Conservation (phyloP, 2,888 invertebrate genomes). For the Tridacna crocea region DNA sequence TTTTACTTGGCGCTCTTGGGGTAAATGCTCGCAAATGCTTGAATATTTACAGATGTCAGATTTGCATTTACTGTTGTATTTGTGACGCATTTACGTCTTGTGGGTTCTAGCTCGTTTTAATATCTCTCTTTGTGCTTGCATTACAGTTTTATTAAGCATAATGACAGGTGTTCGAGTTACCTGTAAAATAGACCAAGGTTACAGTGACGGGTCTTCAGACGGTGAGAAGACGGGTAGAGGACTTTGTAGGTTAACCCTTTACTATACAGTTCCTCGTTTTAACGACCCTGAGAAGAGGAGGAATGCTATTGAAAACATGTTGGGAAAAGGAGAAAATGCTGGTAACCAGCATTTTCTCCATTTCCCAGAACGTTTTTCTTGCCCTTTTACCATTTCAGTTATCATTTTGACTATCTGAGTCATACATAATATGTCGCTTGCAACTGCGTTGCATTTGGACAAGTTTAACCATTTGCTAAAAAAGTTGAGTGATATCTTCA, state of each 20-base stretch:
- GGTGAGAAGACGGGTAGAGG: neutral
- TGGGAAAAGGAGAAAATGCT: neutral
- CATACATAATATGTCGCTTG: too few relatives aligned
- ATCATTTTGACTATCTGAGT: too few relatives aligned
- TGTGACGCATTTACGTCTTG: neutral
- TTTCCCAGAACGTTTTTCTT: neutral
- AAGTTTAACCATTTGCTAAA: too few relatives aligned
- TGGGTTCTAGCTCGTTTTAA: constrained; percentile 21
- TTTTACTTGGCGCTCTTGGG: too few relatives aligned
- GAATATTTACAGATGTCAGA: too few relatives aligned
- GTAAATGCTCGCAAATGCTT: too few relatives aligned
- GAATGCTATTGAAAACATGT: too few relatives aligned
- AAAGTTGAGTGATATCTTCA: too few relatives aligned
- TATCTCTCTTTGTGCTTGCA: constrained; percentile 2
- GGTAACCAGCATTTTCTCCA: too few relatives aligned
- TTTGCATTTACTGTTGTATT: too few relatives aligned
- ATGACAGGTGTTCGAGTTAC: constrained; percentile 14
- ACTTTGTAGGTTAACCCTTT: neutral
- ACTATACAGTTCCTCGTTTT: neutral
- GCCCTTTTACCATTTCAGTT: neutral
- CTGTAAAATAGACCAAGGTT: neutral
- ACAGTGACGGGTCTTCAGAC: neutral
- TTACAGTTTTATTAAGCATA: constrained; percentile 18
- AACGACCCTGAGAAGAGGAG: neutral
- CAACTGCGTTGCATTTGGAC: too few relatives aligned